These are phyloP conservation scores for Spinus olivaceus DNA, from an alignment of 2,797 vertebrate species.

Conservation along the genomic window DNA sequence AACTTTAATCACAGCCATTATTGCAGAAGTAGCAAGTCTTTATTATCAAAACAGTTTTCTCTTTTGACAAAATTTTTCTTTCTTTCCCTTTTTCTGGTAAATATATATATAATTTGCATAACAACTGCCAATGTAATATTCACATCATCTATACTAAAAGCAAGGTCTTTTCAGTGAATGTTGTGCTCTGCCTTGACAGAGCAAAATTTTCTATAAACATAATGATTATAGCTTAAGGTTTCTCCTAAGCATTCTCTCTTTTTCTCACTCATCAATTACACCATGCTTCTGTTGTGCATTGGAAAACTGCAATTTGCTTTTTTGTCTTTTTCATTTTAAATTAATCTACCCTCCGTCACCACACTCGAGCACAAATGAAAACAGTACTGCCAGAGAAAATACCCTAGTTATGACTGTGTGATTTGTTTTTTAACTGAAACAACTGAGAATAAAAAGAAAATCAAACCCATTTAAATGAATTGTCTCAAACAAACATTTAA, in stretches of 20 bases:
- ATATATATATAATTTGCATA: not conserved
- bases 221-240: not conserved
- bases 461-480: conserved; percentile 60
- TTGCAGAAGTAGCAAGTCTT: not conserved
- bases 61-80: not conserved
- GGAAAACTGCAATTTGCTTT: conserved; percentile 23
- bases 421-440: conserved; percentile 54
- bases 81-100: not conserved
- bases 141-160: not conserved
- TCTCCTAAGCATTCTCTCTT: not conserved
- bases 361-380: not conserved
- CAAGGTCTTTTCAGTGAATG: not conserved
- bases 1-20: not conserved
- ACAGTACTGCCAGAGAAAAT: not conserved
- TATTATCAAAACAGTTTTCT: not conserved
- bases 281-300: not conserved
- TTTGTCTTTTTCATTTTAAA: conserved; percentile 32
- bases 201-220: conserved; percentile 8
- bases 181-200: not conserved
- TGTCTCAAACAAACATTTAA: conserved; percentile 63
- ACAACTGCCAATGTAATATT: not conserved
- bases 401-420: conserved; percentile 1
- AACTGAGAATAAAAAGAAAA: conserved; percentile 35
- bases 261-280: not conserved
- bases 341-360: not conserved